These are phyloP conservation scores for Donacobius atricapilla DNA, from an alignment of 2,113 vertebrate species.

Conservation along the genomic window DNA sequence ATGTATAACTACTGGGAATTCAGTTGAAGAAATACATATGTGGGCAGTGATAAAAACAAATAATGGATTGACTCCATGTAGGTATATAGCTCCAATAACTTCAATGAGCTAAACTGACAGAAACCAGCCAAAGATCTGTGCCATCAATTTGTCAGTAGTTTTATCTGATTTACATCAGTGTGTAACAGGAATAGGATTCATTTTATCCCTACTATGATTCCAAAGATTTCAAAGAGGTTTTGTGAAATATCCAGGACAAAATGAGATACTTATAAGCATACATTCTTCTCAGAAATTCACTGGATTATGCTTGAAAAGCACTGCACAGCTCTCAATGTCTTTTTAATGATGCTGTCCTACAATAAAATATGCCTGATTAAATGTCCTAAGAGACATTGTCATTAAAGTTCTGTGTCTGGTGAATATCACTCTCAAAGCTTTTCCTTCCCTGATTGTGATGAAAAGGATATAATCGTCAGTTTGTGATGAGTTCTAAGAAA, in stretches of 20 bases:
- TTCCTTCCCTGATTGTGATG: not conserved
- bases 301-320: not conserved
- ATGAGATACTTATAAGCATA: not conserved
- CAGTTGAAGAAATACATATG: not conserved
- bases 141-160: not conserved
- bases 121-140: not conserved
- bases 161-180: not conserved
- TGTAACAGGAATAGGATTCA: not conserved
- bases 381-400: not conserved
- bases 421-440: not conserved
- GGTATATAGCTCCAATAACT: not conserved
- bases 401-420: not conserved
- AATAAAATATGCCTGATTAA: constrained; percentile 17
- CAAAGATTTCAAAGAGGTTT: not conserved
- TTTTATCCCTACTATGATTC: not conserved
- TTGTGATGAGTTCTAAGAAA: not conserved
- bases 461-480: not conserved
- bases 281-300: not conserved
- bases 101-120: not conserved
- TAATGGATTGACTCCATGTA: not conserved
- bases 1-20: not conserved
- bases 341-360: not conserved
- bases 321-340: not conserved
- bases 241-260: not conserved
- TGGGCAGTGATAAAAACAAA: not conserved